Conservation (phyloP, 2,797 vertebrate species). For the Holocentrus rufus region DNA sequence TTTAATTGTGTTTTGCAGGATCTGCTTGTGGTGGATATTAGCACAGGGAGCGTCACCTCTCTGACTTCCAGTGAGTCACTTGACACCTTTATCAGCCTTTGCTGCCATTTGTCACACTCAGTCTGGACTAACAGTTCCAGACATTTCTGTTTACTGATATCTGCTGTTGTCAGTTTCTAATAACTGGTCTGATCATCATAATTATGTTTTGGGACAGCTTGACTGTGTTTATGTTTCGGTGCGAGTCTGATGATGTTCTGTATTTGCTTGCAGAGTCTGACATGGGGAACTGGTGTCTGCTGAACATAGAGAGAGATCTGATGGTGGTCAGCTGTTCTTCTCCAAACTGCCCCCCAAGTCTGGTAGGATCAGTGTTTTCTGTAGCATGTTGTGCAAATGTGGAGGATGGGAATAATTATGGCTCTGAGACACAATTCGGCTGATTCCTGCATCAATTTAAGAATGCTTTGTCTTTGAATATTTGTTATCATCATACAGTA, state of each 20-base stretch:
- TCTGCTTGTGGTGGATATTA: constrained; percentile 75
- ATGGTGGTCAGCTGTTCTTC: constrained; percentile 92
- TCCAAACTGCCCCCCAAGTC: constrained; percentile 87
- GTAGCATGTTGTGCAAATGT: too few species aligned
- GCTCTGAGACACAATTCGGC: background rate
- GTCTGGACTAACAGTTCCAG: background rate
- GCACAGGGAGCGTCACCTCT: constrained; percentile 69
- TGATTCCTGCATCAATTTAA: background rate
- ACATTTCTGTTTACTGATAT: background rate
- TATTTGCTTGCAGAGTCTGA: constrained; percentile 72
- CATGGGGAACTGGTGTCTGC: constrained; percentile 89
- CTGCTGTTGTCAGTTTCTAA: background rate
- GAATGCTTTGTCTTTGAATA: background rate
- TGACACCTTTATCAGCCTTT: background rate
- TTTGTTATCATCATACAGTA: too few species aligned
- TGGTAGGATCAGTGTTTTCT: constrained; percentile 82
- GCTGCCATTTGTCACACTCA: background rate
- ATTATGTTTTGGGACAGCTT: background rate
- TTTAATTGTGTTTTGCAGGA: constrained; percentile 54
- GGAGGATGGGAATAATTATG: background rate
- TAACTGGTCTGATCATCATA: background rate
- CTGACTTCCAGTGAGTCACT: constrained; percentile 74
- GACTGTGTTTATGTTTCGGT: background rate
- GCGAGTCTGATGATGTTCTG: constrained; percentile 28
- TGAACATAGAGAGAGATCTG: constrained; percentile 88